phyloP scores from a whole-genome alignment of 2,113 vertebrate species.

The Lepus americanus region DNA sequence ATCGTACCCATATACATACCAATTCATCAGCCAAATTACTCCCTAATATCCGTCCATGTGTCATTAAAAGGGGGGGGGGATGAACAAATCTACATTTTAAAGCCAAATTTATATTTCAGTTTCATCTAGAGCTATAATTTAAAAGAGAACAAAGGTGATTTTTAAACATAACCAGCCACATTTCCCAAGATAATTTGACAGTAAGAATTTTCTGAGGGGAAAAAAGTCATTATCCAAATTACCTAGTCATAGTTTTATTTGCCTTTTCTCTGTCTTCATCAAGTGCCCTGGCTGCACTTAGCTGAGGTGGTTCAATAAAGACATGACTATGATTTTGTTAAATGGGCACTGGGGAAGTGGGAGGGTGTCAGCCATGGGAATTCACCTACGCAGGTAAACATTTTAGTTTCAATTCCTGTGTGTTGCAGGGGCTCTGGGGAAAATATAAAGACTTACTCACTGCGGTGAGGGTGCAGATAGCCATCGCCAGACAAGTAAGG shows the following conservation, averaged over 20 bases:
- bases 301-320: not conserved
- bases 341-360: not conserved
- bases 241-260: not conserved
- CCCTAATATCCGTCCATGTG: slow-evolving; percentile 60
- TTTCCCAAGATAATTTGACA: slow-evolving; percentile 63
- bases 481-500: not conserved
- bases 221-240: not conserved
- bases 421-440: not conserved
- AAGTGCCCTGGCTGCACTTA: not conserved
- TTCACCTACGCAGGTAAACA: not conserved
- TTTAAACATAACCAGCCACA: slow-evolving; percentile 67
- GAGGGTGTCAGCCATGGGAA: not conserved
- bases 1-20: not conserved
- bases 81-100: slow-evolving; percentile 47
- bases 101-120: slow-evolving; percentile 70
- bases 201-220: not conserved
- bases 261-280: not conserved
- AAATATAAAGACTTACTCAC: not conserved
- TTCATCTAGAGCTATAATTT: slow-evolving; percentile 58
- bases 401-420: not conserved
- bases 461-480: not conserved
- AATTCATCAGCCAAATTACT: slow-evolving; percentile 68
- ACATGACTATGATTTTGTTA: not conserved
- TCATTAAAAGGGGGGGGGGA: slow-evolving; percentile 11
- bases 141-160: slow-evolving; percentile 67